Evolutionary conservation across 2,113 vertebrate species (phyloP), one percentile per base, ranked within the genome.

Genomic region (Corythaixoides concolor): DNA sequence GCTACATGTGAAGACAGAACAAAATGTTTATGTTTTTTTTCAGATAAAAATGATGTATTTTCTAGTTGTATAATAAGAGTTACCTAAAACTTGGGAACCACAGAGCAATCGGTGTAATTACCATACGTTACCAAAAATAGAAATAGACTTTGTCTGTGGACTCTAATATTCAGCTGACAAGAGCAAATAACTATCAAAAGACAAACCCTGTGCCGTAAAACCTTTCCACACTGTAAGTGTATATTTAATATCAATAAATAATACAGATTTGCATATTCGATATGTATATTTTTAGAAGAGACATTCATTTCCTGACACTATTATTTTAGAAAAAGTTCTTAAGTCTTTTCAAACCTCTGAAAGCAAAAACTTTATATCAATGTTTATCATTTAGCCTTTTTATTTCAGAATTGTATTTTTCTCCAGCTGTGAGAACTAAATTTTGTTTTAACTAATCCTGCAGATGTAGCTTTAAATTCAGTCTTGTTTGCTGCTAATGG

Each of bases 401-500:
- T 27, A 62, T 92, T 93, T 79, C 88, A 37, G 59, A 55, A 68
- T 10, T 83, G 18, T 39, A 30, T 68, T 80, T 79, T 95, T 80
- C 73, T 74, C 39, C 60, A 88, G 41, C 10, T 37, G 62, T 28
- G 43, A 94, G 66, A 49, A n/a, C 10, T 12, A 66, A 9, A 33
- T 89, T 91, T 89, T 84, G 64, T 76, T 96, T 93, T 76, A 3
- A 68, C 35, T 72, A 79, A 79, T 88, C 28, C 45, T 76, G 28
- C 63, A 96, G 78, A 49, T 92, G n/a, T 91, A 95, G 39, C 78
- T 95, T 94, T 95, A 76, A 96, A 90, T 84, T 64, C 59, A 66
- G 22, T 77, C 63, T 85, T 88, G 70, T 85, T 81, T 93, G 68
- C 74, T 88, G 77, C 37, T 79, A 92, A 88, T 88, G 88, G 90